Evolutionary conservation across 2,797 vertebrate species (phyloP).

Genomic region (Sebastes melanostomus): DNA sequence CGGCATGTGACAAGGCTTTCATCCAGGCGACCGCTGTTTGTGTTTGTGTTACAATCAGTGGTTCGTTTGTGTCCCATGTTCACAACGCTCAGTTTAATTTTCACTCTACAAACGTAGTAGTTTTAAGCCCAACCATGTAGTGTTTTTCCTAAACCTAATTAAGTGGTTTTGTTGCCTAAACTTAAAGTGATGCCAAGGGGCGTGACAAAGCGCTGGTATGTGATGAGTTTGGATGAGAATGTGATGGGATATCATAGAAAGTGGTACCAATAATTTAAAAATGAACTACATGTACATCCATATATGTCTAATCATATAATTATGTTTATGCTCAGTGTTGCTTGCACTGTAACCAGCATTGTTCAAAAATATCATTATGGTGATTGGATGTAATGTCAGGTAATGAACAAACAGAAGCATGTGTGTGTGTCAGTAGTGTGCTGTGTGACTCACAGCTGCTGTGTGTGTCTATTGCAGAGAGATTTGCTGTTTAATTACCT

Average conservation of each 20-base stretch:
- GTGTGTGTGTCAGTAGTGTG: neutral
- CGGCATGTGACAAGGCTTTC: no score
- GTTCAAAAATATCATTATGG: constrained; percentile 11
- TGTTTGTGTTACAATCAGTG: no score
- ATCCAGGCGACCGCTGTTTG: no score
- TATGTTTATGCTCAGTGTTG: neutral
- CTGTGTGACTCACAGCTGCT: constrained; percentile 17
- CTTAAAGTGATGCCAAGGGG: no score
- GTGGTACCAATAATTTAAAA: neutral
- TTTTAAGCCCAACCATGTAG: no score
- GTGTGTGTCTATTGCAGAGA: constrained; percentile 34
- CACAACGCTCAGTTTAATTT: no score
- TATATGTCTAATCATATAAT: neutral
- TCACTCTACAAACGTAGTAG: no score
- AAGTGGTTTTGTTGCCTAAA: no score
- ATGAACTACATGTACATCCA: neutral
- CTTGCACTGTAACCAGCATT: neutral
- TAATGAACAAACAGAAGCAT: constrained; percentile 24
- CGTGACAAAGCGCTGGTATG: no score
- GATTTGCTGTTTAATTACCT: constrained; percentile 71
- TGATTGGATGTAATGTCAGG: constrained; percentile 31
- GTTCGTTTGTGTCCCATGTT: no score
- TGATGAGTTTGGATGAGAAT: no score
- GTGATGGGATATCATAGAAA: neutral
- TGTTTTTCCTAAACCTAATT: no score